phyloP scores from a whole-genome alignment of 1,140 invertebrate species.

The Drosophila oshimai region DNA sequence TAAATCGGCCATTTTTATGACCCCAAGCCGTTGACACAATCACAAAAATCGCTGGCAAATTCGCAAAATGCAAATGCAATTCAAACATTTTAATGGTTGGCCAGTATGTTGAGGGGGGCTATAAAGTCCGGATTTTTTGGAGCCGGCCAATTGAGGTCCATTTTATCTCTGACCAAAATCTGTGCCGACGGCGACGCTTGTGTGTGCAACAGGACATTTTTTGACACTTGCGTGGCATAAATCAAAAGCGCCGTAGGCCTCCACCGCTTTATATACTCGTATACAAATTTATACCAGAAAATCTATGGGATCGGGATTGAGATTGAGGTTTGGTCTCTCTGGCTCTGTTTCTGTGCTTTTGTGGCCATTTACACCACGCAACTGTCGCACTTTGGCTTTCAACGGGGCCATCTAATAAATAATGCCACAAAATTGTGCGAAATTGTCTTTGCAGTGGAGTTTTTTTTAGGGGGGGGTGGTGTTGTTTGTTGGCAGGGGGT shows the following conservation, averaged over 20 bases:
- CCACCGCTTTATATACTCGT: neutral
- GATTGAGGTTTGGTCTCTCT: neutral
- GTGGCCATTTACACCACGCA: constrained; percentile 55
- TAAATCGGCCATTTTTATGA: constrained; percentile 57
- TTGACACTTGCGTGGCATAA: constrained; percentile 79
- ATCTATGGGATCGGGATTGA: constrained; percentile 24
- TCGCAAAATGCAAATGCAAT: constrained; percentile 49
- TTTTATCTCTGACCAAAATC: constrained; percentile 60
- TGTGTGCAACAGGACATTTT: constrained; percentile 79
- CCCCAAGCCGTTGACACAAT: constrained; percentile 64
- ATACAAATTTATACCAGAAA: neutral
- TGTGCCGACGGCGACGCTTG: constrained; percentile 45
- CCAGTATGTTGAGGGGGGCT: neutral
- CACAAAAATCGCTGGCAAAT: constrained; percentile 55
- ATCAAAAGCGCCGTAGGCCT: constrained; percentile 71
- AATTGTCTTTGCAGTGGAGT: constrained; percentile 18
- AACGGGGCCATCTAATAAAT: constrained; percentile 77
- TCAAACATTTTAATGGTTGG: constrained; percentile 51
- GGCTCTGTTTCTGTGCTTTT: constrained; percentile 19
- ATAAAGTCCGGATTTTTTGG: neutral
- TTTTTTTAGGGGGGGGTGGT: neutral
- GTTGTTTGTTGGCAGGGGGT: constrained; percentile 31
- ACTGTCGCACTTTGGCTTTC: constrained; percentile 60
- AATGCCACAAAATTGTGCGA: constrained; percentile 67
- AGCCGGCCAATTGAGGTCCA: constrained; percentile 23